Percentiles rank a stretch among this genome's conserved stretches.
Conservation (phyloP, 2,113 vertebrate species). For the Perca fluviatilis region DNA sequence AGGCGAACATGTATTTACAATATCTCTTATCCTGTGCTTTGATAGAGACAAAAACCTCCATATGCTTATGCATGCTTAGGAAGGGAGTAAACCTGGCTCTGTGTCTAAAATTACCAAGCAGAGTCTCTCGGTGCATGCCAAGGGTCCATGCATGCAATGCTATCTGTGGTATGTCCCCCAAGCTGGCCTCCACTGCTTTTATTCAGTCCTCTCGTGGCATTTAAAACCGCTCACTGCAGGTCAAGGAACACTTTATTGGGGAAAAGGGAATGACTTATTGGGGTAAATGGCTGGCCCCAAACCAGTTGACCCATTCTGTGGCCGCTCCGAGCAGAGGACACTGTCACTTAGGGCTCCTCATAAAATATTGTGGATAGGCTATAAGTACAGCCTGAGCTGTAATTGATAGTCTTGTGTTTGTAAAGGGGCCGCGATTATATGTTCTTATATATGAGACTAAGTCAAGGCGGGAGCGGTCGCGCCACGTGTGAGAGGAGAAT, state of each 20-base stretch:
- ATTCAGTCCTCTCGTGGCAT: conserved; percentile 63
- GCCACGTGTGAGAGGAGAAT: conserved; percentile 50
- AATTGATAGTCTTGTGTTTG: conserved; percentile 79
- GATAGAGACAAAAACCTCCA: conserved; percentile 68
- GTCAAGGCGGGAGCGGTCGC: conserved; percentile 24
- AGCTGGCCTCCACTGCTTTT: conserved; percentile 65
- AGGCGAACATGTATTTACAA: conserved; percentile 62
- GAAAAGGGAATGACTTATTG: conserved; percentile 53
- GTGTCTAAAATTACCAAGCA: conserved; percentile 75
- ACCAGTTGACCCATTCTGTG: conserved; percentile 56
- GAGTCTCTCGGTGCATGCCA: conserved; percentile 61
- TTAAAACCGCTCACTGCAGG: conserved; percentile 54
- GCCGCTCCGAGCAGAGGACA: conserved; percentile 54
- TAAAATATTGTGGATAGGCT: conserved; percentile 61
- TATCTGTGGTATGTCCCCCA: conserved; percentile 76
- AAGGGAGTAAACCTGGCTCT: conserved; percentile 70
- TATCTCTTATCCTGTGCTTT: conserved; percentile 71
- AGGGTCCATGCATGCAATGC: conserved; percentile 58
- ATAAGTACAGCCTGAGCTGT: conserved; percentile 67
- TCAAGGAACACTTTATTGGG: conserved; percentile 59
- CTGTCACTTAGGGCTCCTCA: conserved; percentile 69
- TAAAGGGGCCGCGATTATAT: conserved; percentile 56
- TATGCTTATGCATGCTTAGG: conserved; percentile 63
- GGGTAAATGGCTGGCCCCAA: conserved; percentile 31
- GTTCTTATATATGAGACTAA: conserved; percentile 37